Evolutionary conservation across 2,888 invertebrate genomes (phyloP), one percentile per base, ranked within the genome.

Genomic region (Ceriagrion tenellum): DNA sequence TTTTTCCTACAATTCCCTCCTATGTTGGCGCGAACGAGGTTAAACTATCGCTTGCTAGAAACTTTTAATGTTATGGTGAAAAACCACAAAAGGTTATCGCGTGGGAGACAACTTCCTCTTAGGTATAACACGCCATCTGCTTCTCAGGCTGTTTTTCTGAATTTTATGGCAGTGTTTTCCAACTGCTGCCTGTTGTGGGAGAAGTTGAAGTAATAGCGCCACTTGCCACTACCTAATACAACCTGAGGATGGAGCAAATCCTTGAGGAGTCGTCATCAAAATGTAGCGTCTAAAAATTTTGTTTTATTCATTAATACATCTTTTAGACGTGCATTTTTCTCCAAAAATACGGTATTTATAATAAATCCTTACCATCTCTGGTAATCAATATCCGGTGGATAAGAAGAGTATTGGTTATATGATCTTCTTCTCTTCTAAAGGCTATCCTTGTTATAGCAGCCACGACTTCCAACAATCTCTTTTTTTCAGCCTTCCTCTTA

Each of bases 11-110:
- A 69, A 26, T 26, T 63, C 63, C 59, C 40, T 40, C 35, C 40
- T 63, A 8, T 35, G 91, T 63, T 40, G 55, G 63, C 91, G 91
- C 63, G 91, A 91, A 59, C 59, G 63, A 63, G 63, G 91, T 91
- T 63, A 91, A 91, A 91, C 40, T 10, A 35, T 63, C 91, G 40
- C 63, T 91, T 91, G 59, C 91, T 91, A 63, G 91, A 91, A 91
- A 91, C 91, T 91, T 91, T 91, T 63, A 63, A 91, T 91, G 91
- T 91, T 91, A 91, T 63, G 91, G 91, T 23, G 91, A 63, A 63
- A n/a, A 91, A 91, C 91, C 63, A 91, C 91, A 40, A 40, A 91
- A 59, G 91, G 63, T 63, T 91, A 63, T 91, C 30, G 63, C 91
- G 26, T 91, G 63, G 35, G 30, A 63, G 63, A 91, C 63, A 69